These are phyloP conservation scores for Mustela nigripes DNA, from an alignment of 2,113 vertebrate genomes.

Conservation along the genomic window DNA sequence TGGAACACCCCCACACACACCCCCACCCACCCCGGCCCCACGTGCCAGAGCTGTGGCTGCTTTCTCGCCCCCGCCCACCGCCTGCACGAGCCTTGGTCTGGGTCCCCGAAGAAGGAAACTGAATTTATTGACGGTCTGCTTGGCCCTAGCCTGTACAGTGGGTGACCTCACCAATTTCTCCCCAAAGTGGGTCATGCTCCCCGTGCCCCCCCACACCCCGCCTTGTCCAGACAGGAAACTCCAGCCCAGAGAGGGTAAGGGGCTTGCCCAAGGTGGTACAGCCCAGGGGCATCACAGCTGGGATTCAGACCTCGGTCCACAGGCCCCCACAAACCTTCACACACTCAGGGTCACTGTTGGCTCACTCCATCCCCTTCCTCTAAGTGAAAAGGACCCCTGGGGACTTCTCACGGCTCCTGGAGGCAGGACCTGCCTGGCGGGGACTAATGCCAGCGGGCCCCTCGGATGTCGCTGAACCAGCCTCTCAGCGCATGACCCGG, in stretches of 20 bases:
- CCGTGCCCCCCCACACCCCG: not conserved
- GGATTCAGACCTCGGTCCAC: not conserved
- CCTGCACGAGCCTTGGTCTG: not conserved
- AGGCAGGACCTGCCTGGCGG: too few relatives aligned
- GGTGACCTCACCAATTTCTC: not conserved
- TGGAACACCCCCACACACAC: not conserved
- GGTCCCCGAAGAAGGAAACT: constrained; percentile 33
- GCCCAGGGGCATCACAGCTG: not conserved
- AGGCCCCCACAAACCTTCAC: accelerated
- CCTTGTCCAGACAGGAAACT: not conserved
- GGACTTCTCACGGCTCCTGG: not conserved
- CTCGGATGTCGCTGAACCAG: accelerated
- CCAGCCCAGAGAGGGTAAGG: not conserved
- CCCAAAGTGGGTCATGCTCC: accelerated
- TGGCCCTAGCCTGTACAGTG: not conserved
- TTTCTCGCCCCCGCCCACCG: not conserved
- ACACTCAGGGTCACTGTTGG: accelerated
- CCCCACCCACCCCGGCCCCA: not conserved
- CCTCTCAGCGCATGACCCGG: accelerated
- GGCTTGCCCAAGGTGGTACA: not conserved
- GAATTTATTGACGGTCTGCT: not conserved
- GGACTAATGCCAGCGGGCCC: not conserved
- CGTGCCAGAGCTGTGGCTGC: not conserved
- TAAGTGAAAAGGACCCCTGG: not conserved
- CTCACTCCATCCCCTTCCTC: not conserved